phyloP scores from a whole-genome alignment of 2,113 vertebrate genomes.

The Chionis minor region DNA sequence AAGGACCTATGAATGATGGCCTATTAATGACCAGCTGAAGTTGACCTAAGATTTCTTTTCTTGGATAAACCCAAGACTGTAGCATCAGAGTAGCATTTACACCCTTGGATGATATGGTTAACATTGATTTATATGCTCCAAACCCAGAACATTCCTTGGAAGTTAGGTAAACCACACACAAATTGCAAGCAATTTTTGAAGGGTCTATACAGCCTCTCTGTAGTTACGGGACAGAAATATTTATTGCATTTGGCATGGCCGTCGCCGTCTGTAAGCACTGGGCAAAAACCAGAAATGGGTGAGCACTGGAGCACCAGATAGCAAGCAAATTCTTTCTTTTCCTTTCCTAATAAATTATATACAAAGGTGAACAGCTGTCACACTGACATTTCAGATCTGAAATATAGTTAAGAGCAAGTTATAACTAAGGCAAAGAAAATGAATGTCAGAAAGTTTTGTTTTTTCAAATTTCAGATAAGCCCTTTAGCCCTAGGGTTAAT shows the following conservation, averaged over 20 bases:
- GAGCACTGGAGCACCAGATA: conserved; percentile 40
- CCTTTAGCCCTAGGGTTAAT: conserved; percentile 77
- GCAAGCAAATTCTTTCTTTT: conserved; percentile 63
- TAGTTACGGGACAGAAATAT: conserved; percentile 33
- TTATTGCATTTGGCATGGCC: conserved; percentile 35
- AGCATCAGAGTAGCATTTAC: neutral
- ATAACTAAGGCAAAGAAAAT: conserved; percentile 76
- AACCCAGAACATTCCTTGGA: conserved; percentile 31
- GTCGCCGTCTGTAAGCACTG: conserved; percentile 11
- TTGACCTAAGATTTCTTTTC: neutral
- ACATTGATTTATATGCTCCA: neutral
- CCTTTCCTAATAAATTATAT: conserved; percentile 76
- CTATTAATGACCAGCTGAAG: neutral
- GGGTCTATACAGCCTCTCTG: neutral
- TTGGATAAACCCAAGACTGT: neutral
- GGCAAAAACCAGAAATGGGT: neutral
- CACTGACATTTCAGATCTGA: conserved; percentile 77
- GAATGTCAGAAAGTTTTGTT: conserved; percentile 74
- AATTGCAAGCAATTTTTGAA: conserved; percentile 29
- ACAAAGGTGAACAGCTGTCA: conserved; percentile 78
- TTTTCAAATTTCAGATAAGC: conserved; percentile 79
- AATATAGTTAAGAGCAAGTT: conserved; percentile 82
- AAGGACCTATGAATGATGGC: neutral
- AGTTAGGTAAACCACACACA: conserved; percentile 37
- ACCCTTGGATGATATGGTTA: neutral